Evolutionary conservation across 1,140 invertebrate genomes (phyloP), one percentile per base, ranked within the genome.

Genomic region (Oedothorax gibbosus): DNA sequence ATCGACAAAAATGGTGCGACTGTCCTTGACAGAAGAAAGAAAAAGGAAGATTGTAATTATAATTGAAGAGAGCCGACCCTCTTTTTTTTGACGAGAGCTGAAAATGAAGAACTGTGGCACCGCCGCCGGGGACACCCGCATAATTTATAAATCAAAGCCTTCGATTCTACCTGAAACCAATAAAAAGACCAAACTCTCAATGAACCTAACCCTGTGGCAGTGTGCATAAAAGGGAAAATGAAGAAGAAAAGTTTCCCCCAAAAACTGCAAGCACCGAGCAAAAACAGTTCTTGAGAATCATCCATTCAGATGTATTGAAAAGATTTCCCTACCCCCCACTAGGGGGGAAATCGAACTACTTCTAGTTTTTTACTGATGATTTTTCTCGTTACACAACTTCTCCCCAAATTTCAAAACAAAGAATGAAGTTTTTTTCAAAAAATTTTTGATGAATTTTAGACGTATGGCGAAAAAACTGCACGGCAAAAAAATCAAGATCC

Each of bases 391-490:
- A 35, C 50, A 21, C 69, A 11, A 72, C 69, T 6, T 20, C 51
- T 11, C 51, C 35, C 21, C 18, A 20, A 7, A 72, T n/a, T n/a
- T 72, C 10, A 72, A 50, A 18, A 14, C 11, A 9, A 72, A 72
- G 18, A 50, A 49, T 18, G 69, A 72, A 50, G 50, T 72, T 18
- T 53, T 72, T 7, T 10, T 49, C 35, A 50, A 53, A 53, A n/a
- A n/a, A n/a, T n/a, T n/a, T 72, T 72, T 18, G 49, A 72, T 11
- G 49, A 35, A 72, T n/a, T 72, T 10, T 12, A 72, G 49, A 49
- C 20, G 8, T 18, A 49, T 72, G 69, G 87, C 85, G 14, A 57
- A 76, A 64, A 85, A 53, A 14, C 62, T 60, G 21, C 14, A 12
- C 10, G 65, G 20, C 4, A 66, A n/a, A 18, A 53, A 69, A 21